Evolutionary conservation across 2,888 invertebrate genomes (phyloP), one percentile per base, ranked within the genome.

Genomic region (Plutella xylostella): DNA sequence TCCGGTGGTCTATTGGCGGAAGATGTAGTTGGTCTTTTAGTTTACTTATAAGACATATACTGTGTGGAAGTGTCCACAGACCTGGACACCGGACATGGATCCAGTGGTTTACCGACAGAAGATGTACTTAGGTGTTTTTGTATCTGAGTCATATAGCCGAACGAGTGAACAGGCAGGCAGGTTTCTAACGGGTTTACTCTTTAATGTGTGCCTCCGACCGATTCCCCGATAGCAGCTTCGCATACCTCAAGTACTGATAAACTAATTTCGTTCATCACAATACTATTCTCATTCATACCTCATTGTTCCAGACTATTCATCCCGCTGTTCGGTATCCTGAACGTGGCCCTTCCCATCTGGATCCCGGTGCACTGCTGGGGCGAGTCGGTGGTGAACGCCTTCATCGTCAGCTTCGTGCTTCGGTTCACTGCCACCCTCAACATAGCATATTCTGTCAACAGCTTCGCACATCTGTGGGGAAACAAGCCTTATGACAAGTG

Each of bases 371-470:
- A 92, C 65, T 89, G 87, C 61, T 98, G 97, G 96, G 82, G 89
- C 34, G 97, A 98, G 72, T 85, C 86, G 1, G 65, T 92, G 11
- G 86, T 89, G 77, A 89, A 88, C 55, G 91, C 94, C 4, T 96
- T 94, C 74, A 92, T 93, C 85, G 87, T 96, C 7, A 91, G 92
- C 60, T 94, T 93, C 64, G 89, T 94, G 50, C 86, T 90, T 54
- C 87, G 97, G 41, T 97, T 96, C 76, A 90, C 90, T 44, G 84
- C 90, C 51, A 93, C 92, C 0, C 86, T 98, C 7, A 95, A 98
- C 74, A 92, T 94, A 54, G 97, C 97, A 1, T 98, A 93, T 87
- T 89, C 92, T 58, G 96, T 97, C n/a, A 97, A 97, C 72, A 96
- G 95, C 66, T 92, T 93, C 11, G 97, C 97, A 0, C 97, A 97